These are phyloP conservation scores for Julus scanicus DNA, from an alignment of 2,888 invertebrate species.

Conservation along the genomic window DNA sequence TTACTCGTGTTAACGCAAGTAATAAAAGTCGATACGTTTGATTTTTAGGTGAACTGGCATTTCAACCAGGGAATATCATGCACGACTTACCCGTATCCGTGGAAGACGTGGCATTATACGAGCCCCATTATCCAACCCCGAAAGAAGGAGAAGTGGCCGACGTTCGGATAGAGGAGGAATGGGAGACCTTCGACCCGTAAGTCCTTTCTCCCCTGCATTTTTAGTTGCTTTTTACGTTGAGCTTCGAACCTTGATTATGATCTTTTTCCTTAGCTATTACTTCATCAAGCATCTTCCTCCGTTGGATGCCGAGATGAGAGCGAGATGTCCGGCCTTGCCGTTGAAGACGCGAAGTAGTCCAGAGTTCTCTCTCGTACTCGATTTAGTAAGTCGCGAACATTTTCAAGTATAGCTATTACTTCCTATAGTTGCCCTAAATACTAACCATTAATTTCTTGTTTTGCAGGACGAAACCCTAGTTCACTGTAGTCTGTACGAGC, in stretches of 20 bases:
- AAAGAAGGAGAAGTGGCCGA: slow-evolving; percentile 63
- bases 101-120: slow-evolving; percentile 56
- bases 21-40: too few species aligned
- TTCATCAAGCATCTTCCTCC: slow-evolving; percentile 93
- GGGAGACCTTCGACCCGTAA: slow-evolving; percentile 84
- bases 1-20: too few species aligned
- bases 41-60: slow-evolving; percentile 22
- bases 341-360: slow-evolving; percentile 92
- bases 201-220: slow-evolving; percentile 57
- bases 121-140: slow-evolving; percentile 59
- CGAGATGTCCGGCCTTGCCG: slow-evolving; percentile 84
- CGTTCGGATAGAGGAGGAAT: slow-evolving; percentile 70
- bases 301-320: slow-evolving; percentile 79
- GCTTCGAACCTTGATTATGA: neutral
- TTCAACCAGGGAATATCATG: neutral
- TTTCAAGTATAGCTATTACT: slow-evolving; percentile 21
- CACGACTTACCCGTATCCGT: slow-evolving; percentile 41
- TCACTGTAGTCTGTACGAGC: slow-evolving; percentile 91
- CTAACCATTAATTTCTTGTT: too few species aligned
- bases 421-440: too few species aligned
- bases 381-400: slow-evolving; percentile 74
- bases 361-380: slow-evolving; percentile 80
- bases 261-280: slow-evolving; percentile 70
- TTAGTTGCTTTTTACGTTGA: too few species aligned
- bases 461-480: slow-evolving; percentile 93